phyloP scores from a whole-genome alignment of 2,797 vertebrate species.

The Alosa sapidissima region DNA sequence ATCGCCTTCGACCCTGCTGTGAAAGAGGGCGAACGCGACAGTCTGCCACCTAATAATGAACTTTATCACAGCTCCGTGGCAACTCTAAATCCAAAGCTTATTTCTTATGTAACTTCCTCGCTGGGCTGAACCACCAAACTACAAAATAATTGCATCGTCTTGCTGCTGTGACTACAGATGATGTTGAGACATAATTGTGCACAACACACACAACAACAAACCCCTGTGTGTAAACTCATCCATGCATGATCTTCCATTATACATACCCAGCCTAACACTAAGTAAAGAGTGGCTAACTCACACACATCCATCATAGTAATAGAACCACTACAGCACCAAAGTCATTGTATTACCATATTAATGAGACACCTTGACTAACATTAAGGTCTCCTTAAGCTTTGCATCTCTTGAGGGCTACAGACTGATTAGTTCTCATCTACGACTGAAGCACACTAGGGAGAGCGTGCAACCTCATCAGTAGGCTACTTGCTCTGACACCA shows the following conservation, averaged over 20 bases:
- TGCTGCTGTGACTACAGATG: background rate
- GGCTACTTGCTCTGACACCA: background rate
- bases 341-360: slow-evolving; percentile 40
- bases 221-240: background rate
- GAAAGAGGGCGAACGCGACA: background rate
- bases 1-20: background rate
- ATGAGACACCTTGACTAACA: background rate
- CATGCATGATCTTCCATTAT: background rate
- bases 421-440: background rate
- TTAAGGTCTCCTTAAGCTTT: slow-evolving; percentile 19
- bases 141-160: background rate
- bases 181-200: background rate
- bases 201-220: background rate
- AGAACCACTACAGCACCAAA: slow-evolving; percentile 31
- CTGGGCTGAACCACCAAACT: background rate
- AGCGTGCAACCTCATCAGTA: background rate
- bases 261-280: background rate
- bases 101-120: background rate
- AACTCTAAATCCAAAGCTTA: background rate
- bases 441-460: background rate
- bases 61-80: background rate
- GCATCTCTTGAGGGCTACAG: background rate
- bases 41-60: slow-evolving; percentile 12
- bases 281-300: background rate
- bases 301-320: slow-evolving; percentile 41